Evolutionary conservation across 2,113 vertebrate genomes (phyloP).

Genomic region (Psittacara wagleri): DNA sequence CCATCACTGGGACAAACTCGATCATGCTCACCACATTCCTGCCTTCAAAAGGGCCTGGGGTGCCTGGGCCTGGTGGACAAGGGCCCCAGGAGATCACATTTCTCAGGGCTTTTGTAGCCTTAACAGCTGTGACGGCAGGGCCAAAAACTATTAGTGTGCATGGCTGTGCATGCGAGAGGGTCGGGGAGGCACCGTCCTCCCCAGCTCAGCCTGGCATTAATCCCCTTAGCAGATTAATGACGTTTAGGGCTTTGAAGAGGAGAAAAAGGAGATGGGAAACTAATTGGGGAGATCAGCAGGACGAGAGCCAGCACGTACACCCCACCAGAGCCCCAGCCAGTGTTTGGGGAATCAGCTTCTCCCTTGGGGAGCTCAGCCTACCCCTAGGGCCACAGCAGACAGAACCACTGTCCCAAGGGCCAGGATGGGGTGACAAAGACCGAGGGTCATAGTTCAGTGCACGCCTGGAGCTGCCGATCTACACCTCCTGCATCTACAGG

Average conservation of each 20-base stretch:
- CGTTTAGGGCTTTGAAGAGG: slow-evolving; percentile 27
- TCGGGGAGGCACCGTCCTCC: not conserved
- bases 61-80: not conserved
- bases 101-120: slow-evolving; percentile 37
- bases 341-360: not conserved
- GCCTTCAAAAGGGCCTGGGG: not conserved
- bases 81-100: slow-evolving; percentile 31
- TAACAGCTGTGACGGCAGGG: slow-evolving; percentile 24
- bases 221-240: slow-evolving; percentile 45
- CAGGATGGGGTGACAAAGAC: not conserved
- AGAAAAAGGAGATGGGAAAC: slow-evolving; percentile 47
- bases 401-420: not conserved
- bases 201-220: slow-evolving; percentile 30
- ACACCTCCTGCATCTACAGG: not conserved
- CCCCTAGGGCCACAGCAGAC: fast-evolving
- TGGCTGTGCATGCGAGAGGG: not conserved
- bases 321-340: not conserved
- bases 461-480: not conserved
- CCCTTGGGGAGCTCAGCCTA: not conserved
- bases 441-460: fast-evolving
- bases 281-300: slow-evolving; percentile 47
- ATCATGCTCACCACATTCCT: slow-evolving; percentile 26
- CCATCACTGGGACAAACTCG: not conserved
- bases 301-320: not conserved
- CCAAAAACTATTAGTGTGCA: slow-evolving; percentile 33